Percentiles rank a stretch among this genome's conserved stretches.
These are phyloP conservation scores for Lagopus leucura DNA, from an alignment of 2,113 vertebrate genomes.

Conservation along the genomic window DNA sequence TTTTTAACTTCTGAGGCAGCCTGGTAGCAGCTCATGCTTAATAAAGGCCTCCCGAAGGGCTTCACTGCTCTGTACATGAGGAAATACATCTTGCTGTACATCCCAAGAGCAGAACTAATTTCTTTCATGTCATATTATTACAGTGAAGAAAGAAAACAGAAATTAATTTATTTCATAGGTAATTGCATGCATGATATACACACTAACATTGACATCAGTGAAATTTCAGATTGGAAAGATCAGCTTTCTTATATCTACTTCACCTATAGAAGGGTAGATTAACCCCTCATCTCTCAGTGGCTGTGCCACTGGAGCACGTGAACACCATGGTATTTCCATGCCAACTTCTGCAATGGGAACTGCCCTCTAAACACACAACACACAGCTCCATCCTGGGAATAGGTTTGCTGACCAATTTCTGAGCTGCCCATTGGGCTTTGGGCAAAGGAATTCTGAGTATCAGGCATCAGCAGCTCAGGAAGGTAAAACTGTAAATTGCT, in stretches of 20 bases:
- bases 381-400: neutral
- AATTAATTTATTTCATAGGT: neutral
- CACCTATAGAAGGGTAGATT: neutral
- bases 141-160: neutral
- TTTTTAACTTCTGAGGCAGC: neutral
- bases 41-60: neutral
- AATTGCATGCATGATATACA: neutral
- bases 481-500: neutral
- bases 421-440: neutral
- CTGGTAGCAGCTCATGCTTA: neutral
- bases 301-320: too few species aligned
- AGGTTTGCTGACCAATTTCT: neutral
- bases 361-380: neutral
- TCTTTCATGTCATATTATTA: neutral
- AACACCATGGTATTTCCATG: too few species aligned
- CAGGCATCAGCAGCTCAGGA: neutral
- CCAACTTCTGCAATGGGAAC: neutral
- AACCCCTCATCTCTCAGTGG: neutral
- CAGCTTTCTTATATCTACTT: neutral
- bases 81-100: neutral
- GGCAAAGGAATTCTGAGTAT: fast-evolving
- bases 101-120: neutral
- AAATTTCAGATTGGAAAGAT: neutral
- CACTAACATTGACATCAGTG: neutral
- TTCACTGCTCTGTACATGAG: neutral